phyloP scores from a whole-genome alignment of 2,113 vertebrate species.

The Austrofundulus limnaeus region DNA sequence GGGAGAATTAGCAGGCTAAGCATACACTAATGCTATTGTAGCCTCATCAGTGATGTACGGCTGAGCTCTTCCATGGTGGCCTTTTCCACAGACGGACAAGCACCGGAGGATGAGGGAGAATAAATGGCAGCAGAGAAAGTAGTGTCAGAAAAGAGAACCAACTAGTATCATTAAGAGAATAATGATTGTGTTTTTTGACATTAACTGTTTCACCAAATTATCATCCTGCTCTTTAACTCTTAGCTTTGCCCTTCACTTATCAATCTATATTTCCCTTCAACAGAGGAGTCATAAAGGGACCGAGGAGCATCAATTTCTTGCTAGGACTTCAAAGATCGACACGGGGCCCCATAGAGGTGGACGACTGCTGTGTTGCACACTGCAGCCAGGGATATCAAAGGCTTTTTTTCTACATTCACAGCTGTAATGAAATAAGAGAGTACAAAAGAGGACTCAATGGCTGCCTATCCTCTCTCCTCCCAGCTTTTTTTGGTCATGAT shows the following conservation, averaged over 20 bases:
- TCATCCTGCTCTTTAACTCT: conserved; percentile 61
- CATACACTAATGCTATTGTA: conserved; percentile 72
- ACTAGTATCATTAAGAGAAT: conserved; percentile 74
- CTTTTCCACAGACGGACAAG: conserved; percentile 50
- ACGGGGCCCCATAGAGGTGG: conserved; percentile 47
- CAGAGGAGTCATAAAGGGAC: conserved; percentile 69
- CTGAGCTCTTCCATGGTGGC: conserved; percentile 60
- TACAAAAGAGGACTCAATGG: conserved; percentile 68
- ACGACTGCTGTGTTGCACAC: conserved; percentile 51
- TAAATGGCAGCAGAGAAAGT: conserved; percentile 37
- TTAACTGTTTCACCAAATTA: conserved; percentile 48
- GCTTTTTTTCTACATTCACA: conserved; percentile 62
- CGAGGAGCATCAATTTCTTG: conserved; percentile 72
- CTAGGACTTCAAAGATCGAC: conserved; percentile 68
- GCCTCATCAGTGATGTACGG: conserved; percentile 76
- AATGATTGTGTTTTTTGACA: conserved; percentile 62
- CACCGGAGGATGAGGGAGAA: conserved; percentile 36
- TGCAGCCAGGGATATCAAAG: conserved; percentile 67
- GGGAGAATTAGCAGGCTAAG: conserved; percentile 68
- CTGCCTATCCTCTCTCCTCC: conserved; percentile 67
- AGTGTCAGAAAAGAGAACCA: conserved; percentile 65
- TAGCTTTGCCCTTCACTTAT: conserved; percentile 63
- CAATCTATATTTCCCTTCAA: conserved; percentile 73
- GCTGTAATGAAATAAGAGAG: conserved; percentile 72
- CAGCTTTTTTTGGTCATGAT: conserved; percentile 65